Conservation (phyloP, 2,113 vertebrate genomes). For the Dipodomys stephensi region DNA sequence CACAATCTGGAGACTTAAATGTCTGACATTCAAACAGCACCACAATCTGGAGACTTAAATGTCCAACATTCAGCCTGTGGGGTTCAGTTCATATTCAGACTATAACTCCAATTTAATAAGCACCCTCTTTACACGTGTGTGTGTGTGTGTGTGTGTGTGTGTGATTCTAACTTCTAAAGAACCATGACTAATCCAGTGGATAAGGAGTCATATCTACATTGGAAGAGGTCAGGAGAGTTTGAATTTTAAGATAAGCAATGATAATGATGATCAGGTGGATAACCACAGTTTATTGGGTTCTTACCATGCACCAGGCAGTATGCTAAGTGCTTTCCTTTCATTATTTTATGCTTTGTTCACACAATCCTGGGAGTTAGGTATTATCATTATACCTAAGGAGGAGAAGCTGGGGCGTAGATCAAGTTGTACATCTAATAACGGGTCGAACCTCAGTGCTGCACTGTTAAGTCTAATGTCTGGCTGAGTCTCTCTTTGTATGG, state of each 20-base stretch:
- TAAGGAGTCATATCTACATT: background rate
- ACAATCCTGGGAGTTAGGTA: background rate
- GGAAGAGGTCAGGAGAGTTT: background rate
- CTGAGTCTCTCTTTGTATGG: background rate
- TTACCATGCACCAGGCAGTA: background rate
- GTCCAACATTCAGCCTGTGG: no score
- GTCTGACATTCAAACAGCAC: no score
- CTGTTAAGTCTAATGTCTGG: background rate
- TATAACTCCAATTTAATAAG: background rate
- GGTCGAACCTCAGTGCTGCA: background rate
- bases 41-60: no score
- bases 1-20: no score
- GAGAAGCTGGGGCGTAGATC: background rate
- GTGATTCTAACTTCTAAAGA: background rate
- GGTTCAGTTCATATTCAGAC: no score
- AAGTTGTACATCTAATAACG: background rate
- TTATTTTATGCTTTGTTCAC: background rate
- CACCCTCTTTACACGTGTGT: background rate
- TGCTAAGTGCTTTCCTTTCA: background rate
- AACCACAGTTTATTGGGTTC: background rate
- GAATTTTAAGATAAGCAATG: constrained; percentile 35
- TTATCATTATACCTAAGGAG: background rate
- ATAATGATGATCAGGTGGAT: background rate
- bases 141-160: background rate
- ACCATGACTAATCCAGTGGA: background rate